Percentiles rank a stretch among this genome's conserved stretches.
These are phyloP conservation scores for Anas platyrhynchos DNA, from an alignment of 2,113 vertebrate genomes.

Conservation along the genomic window DNA sequence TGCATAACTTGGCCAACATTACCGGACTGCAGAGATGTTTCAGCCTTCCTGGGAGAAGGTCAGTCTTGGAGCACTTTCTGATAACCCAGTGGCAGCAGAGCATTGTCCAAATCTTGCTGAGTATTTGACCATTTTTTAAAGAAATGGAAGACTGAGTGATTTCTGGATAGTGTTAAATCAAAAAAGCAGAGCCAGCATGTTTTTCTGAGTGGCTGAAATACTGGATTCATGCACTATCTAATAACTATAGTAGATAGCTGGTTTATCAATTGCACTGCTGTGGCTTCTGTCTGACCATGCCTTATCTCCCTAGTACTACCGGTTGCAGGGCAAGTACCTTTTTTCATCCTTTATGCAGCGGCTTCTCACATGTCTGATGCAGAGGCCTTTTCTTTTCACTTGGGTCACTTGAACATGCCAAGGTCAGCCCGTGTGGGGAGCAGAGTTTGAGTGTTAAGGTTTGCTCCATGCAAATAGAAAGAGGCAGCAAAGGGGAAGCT, in stretches of 20 bases:
- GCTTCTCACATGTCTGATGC: background rate
- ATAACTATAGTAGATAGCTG: background rate
- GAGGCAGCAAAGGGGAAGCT: background rate
- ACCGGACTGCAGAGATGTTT: background rate
- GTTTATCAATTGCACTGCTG: background rate
- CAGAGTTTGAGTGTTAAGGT: background rate
- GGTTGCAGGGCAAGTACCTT: background rate
- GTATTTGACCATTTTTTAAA: background rate
- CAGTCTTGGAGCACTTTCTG: background rate
- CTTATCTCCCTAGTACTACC: background rate
- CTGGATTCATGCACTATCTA: background rate
- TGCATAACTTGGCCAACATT: background rate
- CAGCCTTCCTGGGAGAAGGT: conserved; percentile 6
- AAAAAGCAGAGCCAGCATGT: background rate
- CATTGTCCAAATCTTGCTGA: background rate
- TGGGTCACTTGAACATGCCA: background rate
- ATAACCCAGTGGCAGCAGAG: conserved; percentile 17
- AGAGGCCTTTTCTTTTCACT: background rate
- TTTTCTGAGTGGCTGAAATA: background rate
- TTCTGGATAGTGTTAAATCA: conserved; percentile 22
- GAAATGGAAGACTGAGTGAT: background rate
- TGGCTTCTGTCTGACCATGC: background rate
- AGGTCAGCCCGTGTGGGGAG: background rate
- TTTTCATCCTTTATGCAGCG: background rate
- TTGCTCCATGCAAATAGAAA: background rate